Percentiles rank a stretch among this genome's conserved stretches.
Evolutionary conservation across 2,113 vertebrate species (phyloP).

Genomic region (Colaptes auratus): DNA sequence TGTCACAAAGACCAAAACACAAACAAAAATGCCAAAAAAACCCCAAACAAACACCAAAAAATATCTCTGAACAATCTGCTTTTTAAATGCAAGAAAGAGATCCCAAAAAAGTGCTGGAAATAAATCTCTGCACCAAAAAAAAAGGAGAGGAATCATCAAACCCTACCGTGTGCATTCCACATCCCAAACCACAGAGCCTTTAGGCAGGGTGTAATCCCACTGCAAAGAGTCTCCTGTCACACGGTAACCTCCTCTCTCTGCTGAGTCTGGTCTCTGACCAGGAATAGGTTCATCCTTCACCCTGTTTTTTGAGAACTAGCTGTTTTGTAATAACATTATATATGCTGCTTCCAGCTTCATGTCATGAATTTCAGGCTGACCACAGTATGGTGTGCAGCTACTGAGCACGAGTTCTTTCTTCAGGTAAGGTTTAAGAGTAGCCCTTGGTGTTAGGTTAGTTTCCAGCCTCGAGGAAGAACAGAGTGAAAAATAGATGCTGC

Average conservation of each 20-base stretch:
- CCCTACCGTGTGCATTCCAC: neutral
- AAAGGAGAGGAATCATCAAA: neutral
- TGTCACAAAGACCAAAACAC: neutral
- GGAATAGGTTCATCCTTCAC: neutral
- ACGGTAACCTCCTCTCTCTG: neutral
- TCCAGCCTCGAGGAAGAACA: neutral
- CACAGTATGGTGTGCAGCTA: neutral
- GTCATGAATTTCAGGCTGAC: neutral
- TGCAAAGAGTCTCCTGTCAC: neutral
- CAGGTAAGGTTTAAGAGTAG: neutral
- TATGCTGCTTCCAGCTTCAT: neutral
- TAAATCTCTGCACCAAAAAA: neutral
- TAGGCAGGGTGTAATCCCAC: neutral
- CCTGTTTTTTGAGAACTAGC: neutral
- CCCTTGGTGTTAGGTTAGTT: neutral
- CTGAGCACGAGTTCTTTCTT: neutral
- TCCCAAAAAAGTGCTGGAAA: neutral
- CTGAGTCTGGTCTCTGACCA: neutral
- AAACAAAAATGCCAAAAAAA: neutral
- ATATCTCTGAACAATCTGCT: neutral
- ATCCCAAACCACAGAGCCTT: neutral
- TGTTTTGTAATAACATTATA: neutral
- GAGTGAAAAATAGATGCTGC: slow-evolving; percentile 2
- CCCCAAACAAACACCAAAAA: no score
- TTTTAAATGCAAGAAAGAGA: neutral